Conservation (phyloP, 2,797 vertebrate species). For the Lutjanus argentimaculatus region DNA sequence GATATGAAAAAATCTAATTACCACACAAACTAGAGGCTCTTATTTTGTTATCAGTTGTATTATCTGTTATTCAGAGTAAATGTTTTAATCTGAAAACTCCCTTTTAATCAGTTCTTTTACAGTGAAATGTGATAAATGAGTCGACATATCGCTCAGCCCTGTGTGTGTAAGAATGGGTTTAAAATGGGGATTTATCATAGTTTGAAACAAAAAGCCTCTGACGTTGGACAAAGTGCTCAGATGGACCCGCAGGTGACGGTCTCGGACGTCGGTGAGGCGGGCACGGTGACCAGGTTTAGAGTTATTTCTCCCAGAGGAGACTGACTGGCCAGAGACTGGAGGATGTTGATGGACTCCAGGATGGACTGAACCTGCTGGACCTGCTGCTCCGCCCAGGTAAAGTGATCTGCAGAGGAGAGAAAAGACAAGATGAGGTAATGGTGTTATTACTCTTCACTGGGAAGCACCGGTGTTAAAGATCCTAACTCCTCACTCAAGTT, state of each 20-base stretch:
- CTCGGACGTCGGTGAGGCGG: background rate
- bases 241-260: background rate
- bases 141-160: background rate
- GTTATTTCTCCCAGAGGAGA: conserved; percentile 84
- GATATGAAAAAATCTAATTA: background rate
- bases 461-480: background rate
- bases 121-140: background rate
- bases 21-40: background rate
- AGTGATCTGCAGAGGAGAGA: conserved; percentile 69
- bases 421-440: background rate
- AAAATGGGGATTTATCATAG: background rate
- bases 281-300: conserved; percentile 80
- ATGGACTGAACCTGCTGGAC: conserved; percentile 65
- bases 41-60: background rate
- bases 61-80: background rate
- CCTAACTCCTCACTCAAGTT: background rate
- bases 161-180: background rate
- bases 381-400: conserved; percentile 84
- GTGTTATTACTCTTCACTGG: background rate
- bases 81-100: background rate
- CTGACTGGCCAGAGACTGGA: conserved; percentile 82
- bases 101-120: background rate
- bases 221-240: conserved; percentile 16
- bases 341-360: conserved; percentile 65
- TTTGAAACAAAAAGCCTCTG: background rate